Conservation (phyloP, 92 coral and sea anemone species). For the Porites cylindrica region DNA sequence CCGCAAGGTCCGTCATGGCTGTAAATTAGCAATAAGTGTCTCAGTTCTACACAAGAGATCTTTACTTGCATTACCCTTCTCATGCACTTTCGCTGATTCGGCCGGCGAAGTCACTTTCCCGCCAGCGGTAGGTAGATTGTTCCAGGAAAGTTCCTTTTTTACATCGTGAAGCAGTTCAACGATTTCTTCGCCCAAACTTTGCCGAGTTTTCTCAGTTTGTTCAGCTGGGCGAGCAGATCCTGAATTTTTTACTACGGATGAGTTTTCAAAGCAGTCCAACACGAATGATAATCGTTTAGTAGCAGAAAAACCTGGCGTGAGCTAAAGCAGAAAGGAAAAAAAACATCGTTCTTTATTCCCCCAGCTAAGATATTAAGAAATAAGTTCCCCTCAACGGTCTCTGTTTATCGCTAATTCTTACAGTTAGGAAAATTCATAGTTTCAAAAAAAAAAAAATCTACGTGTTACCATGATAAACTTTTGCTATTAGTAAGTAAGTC, state of each 20-base stretch:
- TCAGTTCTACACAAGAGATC: constrained; percentile 23
- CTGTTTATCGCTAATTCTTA: too few species aligned
- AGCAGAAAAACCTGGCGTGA: constrained; percentile 8
- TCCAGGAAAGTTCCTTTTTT: neutral
- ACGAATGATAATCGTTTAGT: constrained; percentile 7
- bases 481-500: too few species aligned
- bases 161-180: neutral
- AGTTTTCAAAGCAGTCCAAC: constrained; percentile 36
- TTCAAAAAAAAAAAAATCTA: too few species aligned
- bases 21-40: neutral
- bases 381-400: too few species aligned
- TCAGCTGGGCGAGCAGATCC: neutral
- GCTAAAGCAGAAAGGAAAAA: neutral
- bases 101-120: neutral
- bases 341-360: neutral
- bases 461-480: too few species aligned
- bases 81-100: neutral
- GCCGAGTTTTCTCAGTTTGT: neutral
- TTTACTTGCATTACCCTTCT: neutral
- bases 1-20: neutral
- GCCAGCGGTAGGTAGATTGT: neutral
- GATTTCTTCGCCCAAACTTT: constrained; percentile 5
- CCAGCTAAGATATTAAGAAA: neutral
- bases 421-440: too few species aligned
- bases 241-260: neutral